Percentiles rank a stretch among this genome's conserved stretches.
Evolutionary conservation across 2,888 invertebrate genomes (phyloP).

Genomic region (Eupithecia pulchellata): DNA sequence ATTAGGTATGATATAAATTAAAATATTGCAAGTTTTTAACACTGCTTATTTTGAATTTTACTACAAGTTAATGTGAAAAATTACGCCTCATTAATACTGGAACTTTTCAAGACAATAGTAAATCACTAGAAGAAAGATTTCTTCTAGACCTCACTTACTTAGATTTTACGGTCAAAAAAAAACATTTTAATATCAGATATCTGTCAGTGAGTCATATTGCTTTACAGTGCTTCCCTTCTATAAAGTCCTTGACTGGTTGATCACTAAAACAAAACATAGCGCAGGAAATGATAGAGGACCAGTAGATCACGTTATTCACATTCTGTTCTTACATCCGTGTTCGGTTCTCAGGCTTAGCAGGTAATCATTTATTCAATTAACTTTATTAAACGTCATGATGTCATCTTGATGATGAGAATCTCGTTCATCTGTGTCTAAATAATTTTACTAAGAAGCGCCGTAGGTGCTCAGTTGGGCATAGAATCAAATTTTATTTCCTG

Average conservation of each 20-base stretch:
- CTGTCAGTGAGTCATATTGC: not conserved
- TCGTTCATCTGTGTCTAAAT: slow-evolving; percentile 3
- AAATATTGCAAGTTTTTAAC: no score
- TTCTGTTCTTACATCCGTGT: slow-evolving; percentile 16
- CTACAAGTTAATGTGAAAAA: not conserved
- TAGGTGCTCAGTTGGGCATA: no score
- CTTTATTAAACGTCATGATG: not conserved
- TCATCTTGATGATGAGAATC: slow-evolving; percentile 3
- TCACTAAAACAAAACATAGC: slow-evolving; percentile 5
- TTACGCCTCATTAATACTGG: no score
- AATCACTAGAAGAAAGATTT: no score
- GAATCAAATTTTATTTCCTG: no score
- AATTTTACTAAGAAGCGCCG: no score
- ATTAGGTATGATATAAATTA: no score
- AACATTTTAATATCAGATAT: not conserved
- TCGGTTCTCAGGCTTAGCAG: not conserved
- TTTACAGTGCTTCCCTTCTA: not conserved
- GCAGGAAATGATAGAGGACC: slow-evolving; percentile 7
- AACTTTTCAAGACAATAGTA: no score
- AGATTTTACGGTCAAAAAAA: no score
- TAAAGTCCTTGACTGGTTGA: not conserved
- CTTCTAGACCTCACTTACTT: no score
- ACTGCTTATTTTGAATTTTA: not conserved
- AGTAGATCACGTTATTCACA: slow-evolving; percentile 17
- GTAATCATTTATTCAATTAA: not conserved